A percentile compares a stretch with the other conserved stretches of the same genome.
These are phyloP conservation scores for Leptoclinus maculatus DNA, from an alignment of 2,797 vertebrate species.

Conservation along the genomic window DNA sequence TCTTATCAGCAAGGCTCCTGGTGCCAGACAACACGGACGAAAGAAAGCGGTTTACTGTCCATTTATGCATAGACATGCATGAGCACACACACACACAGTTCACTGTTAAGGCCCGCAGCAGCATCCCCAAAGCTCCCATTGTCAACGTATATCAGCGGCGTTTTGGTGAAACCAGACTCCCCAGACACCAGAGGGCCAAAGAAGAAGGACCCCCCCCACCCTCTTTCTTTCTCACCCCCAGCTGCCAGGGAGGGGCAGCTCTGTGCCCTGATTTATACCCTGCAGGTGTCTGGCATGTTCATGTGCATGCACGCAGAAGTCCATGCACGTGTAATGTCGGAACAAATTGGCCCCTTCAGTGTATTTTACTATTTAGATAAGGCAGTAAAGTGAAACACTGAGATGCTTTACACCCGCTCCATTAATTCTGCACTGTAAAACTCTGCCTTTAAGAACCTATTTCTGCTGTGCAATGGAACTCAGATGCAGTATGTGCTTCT, in stretches of 20 bases:
- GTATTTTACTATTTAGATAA: slow-evolving; percentile 45
- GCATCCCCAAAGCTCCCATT: slow-evolving; percentile 57
- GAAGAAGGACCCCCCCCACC: slow-evolving; percentile 15
- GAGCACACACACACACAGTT: slow-evolving; percentile 16
- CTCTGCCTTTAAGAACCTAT: slow-evolving; percentile 11
- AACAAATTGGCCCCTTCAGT: slow-evolving; percentile 54
- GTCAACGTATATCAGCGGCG: slow-evolving; percentile 53
- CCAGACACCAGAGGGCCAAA: slow-evolving; percentile 42
- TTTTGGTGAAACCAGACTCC: slow-evolving; percentile 65
- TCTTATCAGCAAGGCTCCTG: slow-evolving; percentile 68
- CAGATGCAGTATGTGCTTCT: slow-evolving; percentile 23
- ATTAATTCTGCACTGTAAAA: slow-evolving; percentile 54
- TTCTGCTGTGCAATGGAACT: slow-evolving; percentile 13
- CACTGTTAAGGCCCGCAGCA: slow-evolving; percentile 18
- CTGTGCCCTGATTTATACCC: slow-evolving; percentile 76
- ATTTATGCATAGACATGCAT: slow-evolving; percentile 42
- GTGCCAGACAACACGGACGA: slow-evolving; percentile 53
- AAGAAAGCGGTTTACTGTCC: slow-evolving; percentile 62
- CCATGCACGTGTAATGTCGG: slow-evolving; percentile 47
- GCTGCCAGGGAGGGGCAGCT: slow-evolving; percentile 64
- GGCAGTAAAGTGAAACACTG: slow-evolving; percentile 42
- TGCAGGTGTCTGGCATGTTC: slow-evolving; percentile 76
- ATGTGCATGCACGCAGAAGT: slow-evolving; percentile 51
- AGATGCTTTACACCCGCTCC: slow-evolving; percentile 40
- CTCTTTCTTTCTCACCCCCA: slow-evolving; percentile 55